phyloP scores from a whole-genome alignment of 2,113 vertebrate genomes.

The Marcusenius ussheri region DNA sequence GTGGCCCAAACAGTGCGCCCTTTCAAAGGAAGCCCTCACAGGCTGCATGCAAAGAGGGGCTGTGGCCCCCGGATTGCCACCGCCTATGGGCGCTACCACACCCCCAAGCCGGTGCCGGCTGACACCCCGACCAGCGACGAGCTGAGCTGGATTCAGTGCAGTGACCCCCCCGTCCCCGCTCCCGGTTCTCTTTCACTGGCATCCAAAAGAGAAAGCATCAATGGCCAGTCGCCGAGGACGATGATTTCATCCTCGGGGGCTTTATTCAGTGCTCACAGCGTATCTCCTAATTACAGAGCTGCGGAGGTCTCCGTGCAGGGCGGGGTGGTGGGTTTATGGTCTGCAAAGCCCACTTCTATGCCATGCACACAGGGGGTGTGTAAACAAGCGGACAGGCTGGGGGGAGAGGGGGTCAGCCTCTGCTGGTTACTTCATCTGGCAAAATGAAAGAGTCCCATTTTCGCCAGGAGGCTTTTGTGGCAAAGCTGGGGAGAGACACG shows the following conservation, averaged over 20 bases:
- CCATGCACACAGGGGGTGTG: neutral
- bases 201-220: conserved; percentile 3
- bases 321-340: neutral
- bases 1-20: conserved; percentile 41
- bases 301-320: neutral
- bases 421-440: neutral
- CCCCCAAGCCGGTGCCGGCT: conserved; percentile 11
- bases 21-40: conserved; percentile 34
- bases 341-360: neutral
- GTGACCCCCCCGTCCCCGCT: neutral
- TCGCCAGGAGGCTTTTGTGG: neutral
- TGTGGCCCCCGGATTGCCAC: neutral
- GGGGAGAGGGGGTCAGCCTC: neutral
- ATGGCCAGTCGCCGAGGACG: neutral
- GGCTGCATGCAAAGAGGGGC: neutral
- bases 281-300: conserved; percentile 10
- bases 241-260: neutral
- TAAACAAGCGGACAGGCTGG: neutral
- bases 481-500: neutral
- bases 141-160: neutral
- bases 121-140: neutral
- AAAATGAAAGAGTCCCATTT: neutral
- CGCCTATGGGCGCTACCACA: neutral
- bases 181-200: neutral
- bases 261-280: neutral